A percentile compares a stretch with the other conserved stretches of the same genome.
These are phyloP conservation scores for Pycnomerus fuliginosus DNA, from an alignment of 2,888 invertebrate genomes.

Conservation along the genomic window DNA sequence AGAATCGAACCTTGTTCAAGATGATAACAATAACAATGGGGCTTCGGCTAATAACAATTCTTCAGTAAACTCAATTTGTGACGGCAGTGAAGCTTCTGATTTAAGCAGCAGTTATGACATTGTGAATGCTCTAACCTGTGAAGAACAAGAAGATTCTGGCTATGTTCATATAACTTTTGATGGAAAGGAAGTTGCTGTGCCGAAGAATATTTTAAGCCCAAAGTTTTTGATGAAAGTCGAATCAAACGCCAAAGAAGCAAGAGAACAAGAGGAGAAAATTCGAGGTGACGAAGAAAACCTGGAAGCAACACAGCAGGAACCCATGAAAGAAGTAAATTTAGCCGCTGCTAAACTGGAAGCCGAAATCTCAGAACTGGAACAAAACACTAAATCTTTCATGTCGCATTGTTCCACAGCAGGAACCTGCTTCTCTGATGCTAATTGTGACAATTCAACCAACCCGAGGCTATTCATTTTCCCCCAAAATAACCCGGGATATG, in stretches of 20 bases:
- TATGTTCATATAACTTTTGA: slow-evolving; percentile 45
- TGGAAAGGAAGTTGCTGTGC: slow-evolving; percentile 43
- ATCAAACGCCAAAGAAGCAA: slow-evolving; percentile 37
- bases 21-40: slow-evolving; percentile 35
- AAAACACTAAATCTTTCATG: slow-evolving; percentile 16
- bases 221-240: slow-evolving; percentile 41
- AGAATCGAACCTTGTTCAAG: slow-evolving; percentile 27
- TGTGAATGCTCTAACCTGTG: slow-evolving; percentile 33
- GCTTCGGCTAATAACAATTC: slow-evolving; percentile 23
- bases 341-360: neutral
- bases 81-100: slow-evolving; percentile 14
- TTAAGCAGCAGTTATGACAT: slow-evolving; percentile 31
- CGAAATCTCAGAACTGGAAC: neutral
- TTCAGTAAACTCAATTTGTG: slow-evolving; percentile 17
- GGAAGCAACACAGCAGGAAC: neutral
- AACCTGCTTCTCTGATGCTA: slow-evolving; percentile 35
- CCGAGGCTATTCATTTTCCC: slow-evolving; percentile 46
- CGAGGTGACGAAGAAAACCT: neutral
- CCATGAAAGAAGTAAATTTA: neutral
- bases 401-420: slow-evolving; percentile 39
- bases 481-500: slow-evolving; percentile 45
- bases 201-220: slow-evolving; percentile 43
- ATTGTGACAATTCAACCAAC: neutral
- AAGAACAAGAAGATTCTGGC: slow-evolving; percentile 34
- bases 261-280: slow-evolving; percentile 13